These are phyloP conservation scores for Drosophila pectinifera DNA, from an alignment of 1,140 invertebrate genomes.

Conservation along the genomic window DNA sequence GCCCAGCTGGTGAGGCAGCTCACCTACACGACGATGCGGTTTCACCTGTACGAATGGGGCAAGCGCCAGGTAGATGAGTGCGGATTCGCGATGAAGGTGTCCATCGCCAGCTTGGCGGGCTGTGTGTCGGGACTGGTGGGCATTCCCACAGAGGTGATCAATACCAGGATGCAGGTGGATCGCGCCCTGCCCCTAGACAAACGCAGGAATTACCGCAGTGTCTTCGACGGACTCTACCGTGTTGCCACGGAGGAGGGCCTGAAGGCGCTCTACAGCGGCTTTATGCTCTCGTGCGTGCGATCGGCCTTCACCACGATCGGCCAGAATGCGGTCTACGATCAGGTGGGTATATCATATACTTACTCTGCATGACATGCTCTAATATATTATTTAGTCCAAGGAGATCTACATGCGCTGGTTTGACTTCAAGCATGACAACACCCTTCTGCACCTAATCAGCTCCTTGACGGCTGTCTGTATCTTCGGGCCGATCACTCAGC, in stretches of 20 bases:
- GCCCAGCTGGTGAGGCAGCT: conserved; percentile 58
- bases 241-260: conserved; percentile 41
- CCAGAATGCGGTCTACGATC: conserved; percentile 63
- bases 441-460: conserved; percentile 46
- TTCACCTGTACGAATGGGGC: conserved; percentile 57
- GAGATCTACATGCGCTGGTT: conserved; percentile 11
- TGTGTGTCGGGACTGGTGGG: conserved; percentile 34
- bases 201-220: conserved; percentile 42
- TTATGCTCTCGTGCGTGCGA: background rate
- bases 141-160: conserved; percentile 59
- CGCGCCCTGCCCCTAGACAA: conserved; percentile 9
- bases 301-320: conserved; percentile 33
- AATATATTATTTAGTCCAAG: too few species aligned
- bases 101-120: conserved; percentile 49
- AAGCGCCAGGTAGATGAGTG: conserved; percentile 36
- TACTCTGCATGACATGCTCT: too few species aligned
- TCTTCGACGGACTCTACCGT: conserved; percentile 45
- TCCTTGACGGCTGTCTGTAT: conserved; percentile 41
- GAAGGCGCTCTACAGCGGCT: conserved; percentile 41
- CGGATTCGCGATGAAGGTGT: conserved; percentile 23
- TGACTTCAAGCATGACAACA: conserved; percentile 30
- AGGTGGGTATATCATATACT: too few species aligned
- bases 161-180: conserved; percentile 63
- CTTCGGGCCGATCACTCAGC: conserved; percentile 52
- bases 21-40: conserved; percentile 54